Percentiles rank a stretch among this genome's conserved stretches.
phyloP scores from a whole-genome alignment of 2,888 invertebrate genomes.

The Digitonthophagus gazella region DNA sequence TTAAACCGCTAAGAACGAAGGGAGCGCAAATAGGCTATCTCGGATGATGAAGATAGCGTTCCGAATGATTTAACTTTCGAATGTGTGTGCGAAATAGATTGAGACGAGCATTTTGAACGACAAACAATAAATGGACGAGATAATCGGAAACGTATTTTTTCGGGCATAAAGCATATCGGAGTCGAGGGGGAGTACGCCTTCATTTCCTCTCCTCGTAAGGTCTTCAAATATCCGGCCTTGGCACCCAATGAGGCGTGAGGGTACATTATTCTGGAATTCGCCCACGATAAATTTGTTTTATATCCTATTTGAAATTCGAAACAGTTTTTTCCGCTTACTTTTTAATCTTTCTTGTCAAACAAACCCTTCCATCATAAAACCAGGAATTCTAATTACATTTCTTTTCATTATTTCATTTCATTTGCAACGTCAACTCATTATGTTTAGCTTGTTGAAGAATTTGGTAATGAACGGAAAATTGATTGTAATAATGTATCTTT shows the following conservation, averaged over 20 bases:
- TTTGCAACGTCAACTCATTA: no score
- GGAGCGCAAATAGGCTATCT: not conserved
- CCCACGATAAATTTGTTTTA: slow-evolving; percentile 31
- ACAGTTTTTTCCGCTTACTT: not conserved
- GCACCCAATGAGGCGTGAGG: slow-evolving; percentile 33
- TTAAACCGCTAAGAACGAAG: not conserved
- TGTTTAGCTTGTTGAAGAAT: no score
- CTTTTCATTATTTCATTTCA: no score
- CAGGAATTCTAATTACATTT: no score
- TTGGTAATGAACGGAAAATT: no score
- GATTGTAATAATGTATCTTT: no score
- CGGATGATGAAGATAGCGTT: not conserved
- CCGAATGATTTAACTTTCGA: not conserved
- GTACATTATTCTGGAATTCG: slow-evolving; percentile 33
- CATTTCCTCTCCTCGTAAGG: slow-evolving; percentile 27
- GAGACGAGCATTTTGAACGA: not conserved
- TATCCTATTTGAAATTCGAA: slow-evolving; percentile 4
- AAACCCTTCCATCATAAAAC: no score
- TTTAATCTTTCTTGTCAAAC: no score
- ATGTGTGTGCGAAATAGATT: not conserved
- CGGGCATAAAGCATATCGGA: not conserved
- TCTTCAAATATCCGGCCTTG: slow-evolving; percentile 35
- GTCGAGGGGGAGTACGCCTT: not conserved
- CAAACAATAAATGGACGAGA: slow-evolving; percentile 7
- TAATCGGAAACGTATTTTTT: slow-evolving; percentile 11